Conservation (phyloP, 2,888 invertebrate genomes). For the Cyclophora albipunctata region DNA sequence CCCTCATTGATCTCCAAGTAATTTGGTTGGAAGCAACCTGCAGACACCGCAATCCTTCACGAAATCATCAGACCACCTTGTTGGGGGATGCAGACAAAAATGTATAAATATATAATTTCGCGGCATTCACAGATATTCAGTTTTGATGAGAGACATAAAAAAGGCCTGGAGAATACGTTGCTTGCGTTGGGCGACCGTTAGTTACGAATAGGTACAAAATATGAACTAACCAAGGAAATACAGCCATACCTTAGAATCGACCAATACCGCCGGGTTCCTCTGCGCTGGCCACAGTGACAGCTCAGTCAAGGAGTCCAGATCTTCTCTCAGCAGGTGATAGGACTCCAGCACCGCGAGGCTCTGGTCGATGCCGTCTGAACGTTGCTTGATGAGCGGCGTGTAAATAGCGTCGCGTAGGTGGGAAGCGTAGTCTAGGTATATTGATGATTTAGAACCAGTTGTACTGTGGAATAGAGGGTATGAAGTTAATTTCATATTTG, state of each 20-base stretch:
- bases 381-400: slow-evolving; percentile 82
- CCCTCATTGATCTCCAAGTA: too few species aligned
- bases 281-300: slow-evolving; percentile 88
- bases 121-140: too few species aligned
- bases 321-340: slow-evolving; percentile 93
- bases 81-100: too few species aligned
- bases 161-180: too few species aligned
- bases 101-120: too few species aligned
- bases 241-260: slow-evolving; percentile 80
- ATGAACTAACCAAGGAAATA: too few species aligned
- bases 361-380: slow-evolving; percentile 81
- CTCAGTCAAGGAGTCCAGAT: slow-evolving; percentile 92
- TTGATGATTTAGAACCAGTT: slow-evolving; percentile 86
- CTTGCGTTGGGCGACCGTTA: too few species aligned
- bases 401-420: slow-evolving; percentile 84
- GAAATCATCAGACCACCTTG: too few species aligned
- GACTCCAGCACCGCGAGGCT: slow-evolving; percentile 84
- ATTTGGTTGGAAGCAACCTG: too few species aligned
- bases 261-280: slow-evolving; percentile 82
- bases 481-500: slow-evolving; percentile 20
- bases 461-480: slow-evolving; percentile 63
- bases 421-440: slow-evolving; percentile 92
- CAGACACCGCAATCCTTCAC: too few species aligned
- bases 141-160: too few species aligned
- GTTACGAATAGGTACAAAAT: too few species aligned